Conservation (phyloP, 2,113 vertebrate species). For the Perognathus longimembris region DNA sequence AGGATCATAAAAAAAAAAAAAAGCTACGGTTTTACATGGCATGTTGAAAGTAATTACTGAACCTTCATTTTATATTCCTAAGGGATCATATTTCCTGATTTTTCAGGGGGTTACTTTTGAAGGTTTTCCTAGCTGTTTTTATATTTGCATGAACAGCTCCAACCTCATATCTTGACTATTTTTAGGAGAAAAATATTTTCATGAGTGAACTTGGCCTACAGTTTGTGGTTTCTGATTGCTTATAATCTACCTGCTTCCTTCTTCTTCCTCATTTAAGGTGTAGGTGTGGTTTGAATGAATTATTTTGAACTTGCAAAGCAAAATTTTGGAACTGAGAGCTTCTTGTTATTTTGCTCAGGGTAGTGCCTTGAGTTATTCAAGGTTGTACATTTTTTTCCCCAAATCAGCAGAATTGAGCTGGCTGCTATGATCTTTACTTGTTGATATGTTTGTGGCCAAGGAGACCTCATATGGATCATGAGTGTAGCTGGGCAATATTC, state of each 20-base stretch:
- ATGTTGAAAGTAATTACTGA: neutral
- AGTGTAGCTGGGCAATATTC: neutral
- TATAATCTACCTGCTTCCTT: neutral
- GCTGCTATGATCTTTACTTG: neutral
- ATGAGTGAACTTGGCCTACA: neutral
- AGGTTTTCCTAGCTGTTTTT: neutral
- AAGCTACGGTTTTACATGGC: too few relatives aligned
- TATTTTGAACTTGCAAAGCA: neutral
- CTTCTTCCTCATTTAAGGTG: neutral
- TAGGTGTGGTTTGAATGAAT: neutral
- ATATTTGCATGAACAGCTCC: neutral
- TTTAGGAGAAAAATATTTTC: neutral
- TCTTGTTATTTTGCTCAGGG: neutral
- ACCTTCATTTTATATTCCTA: neutral
- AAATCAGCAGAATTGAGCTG: neutral
- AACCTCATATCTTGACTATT: neutral
- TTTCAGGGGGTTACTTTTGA: neutral
- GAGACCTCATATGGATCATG: too few relatives aligned
- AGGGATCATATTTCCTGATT: neutral
- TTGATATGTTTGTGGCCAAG: neutral
- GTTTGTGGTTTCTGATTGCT: neutral
- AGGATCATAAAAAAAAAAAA: too few relatives aligned
- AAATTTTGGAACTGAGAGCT: neutral
- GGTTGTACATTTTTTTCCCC: neutral
- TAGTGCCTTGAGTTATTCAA: neutral